These are phyloP conservation scores for Elymnias hypermnestra DNA, from an alignment of 1,140 invertebrate genomes.

Conservation along the genomic window DNA sequence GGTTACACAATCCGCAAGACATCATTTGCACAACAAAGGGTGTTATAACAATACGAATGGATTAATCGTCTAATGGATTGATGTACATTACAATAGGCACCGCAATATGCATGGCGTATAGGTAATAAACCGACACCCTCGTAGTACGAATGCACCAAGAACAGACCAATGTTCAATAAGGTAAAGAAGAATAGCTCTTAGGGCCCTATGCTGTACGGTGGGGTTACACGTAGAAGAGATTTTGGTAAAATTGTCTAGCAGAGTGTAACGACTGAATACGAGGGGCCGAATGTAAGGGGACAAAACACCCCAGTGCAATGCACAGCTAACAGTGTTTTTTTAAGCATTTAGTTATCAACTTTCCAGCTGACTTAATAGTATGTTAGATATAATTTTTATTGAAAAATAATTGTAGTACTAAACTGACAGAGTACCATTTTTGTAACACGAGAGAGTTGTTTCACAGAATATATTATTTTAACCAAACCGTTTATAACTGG, in stretches of 20 bases:
- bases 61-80: slow-evolving; percentile 70
- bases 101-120: slow-evolving; percentile 64
- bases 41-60: slow-evolving; percentile 45
- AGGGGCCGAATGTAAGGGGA: slow-evolving; percentile 57
- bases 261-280: slow-evolving; percentile 43
- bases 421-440: no score
- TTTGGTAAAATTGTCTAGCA: slow-evolving; percentile 45
- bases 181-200: slow-evolving; percentile 38
- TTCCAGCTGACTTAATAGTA: slow-evolving; percentile 37
- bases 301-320: slow-evolving; percentile 42
- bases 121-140: slow-evolving; percentile 57
- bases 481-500: no score
- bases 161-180: slow-evolving; percentile 22
- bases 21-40: slow-evolving; percentile 50
- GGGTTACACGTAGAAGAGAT: slow-evolving; percentile 13
- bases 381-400: slow-evolving; percentile 11
- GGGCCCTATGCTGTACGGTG: slow-evolving; percentile 17
- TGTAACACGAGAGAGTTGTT: no score
- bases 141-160: slow-evolving; percentile 58
- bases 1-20: slow-evolving; percentile 27
- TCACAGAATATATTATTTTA: no score
- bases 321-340: slow-evolving; percentile 48
- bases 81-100: slow-evolving; percentile 52
- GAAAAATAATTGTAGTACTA: no score
- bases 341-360: slow-evolving; percentile 46